These are phyloP conservation scores for Hermodice carunculata DNA, from an alignment of 2,888 invertebrate genomes.

Conservation along the genomic window DNA sequence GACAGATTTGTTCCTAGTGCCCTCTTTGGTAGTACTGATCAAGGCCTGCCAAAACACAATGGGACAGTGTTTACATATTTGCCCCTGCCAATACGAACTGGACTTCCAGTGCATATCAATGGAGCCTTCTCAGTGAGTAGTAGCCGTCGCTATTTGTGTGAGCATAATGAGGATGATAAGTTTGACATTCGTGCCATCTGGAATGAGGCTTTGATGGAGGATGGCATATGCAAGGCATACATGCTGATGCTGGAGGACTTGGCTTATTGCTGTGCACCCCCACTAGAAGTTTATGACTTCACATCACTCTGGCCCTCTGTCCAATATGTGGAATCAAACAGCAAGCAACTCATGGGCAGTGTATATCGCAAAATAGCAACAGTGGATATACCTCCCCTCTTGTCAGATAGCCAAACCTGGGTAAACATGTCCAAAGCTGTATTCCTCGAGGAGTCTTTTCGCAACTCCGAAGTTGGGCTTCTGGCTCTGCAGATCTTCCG, in stretches of 20 bases:
- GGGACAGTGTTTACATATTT: conserved; percentile 58
- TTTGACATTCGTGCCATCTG: conserved; percentile 42
- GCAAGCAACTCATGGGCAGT: conserved; percentile 19
- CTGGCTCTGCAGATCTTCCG: conserved; percentile 23
- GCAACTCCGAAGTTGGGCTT: conserved; percentile 12
- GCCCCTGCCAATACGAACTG: conserved; percentile 54
- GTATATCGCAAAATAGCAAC: conserved; percentile 32
- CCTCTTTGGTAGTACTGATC: too few species aligned
- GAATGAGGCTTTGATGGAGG: conserved; percentile 49
- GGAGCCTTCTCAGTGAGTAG: conserved; percentile 59
- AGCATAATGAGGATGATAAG: conserved; percentile 55
- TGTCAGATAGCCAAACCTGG: conserved; percentile 35
- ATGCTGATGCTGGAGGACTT: conserved; percentile 42
- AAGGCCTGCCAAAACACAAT: too few species aligned
- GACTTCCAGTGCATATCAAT: conserved; percentile 60
- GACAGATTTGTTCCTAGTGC: too few species aligned
- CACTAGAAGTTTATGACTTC: conserved; percentile 20
- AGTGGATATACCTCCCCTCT: conserved; percentile 19
- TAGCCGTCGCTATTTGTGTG: conserved; percentile 51
- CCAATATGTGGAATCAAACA: conserved; percentile 18
- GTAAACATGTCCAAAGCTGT: conserved; percentile 30
- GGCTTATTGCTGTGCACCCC: conserved; percentile 7
- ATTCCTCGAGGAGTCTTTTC: conserved; percentile 38
- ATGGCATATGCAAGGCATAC: conserved; percentile 43
- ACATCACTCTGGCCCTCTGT: conserved; percentile 37